Percentiles rank a stretch among this genome's conserved stretches.
Conservation (phyloP, 2,797 vertebrate genomes). For the Tangara arthus region DNA sequence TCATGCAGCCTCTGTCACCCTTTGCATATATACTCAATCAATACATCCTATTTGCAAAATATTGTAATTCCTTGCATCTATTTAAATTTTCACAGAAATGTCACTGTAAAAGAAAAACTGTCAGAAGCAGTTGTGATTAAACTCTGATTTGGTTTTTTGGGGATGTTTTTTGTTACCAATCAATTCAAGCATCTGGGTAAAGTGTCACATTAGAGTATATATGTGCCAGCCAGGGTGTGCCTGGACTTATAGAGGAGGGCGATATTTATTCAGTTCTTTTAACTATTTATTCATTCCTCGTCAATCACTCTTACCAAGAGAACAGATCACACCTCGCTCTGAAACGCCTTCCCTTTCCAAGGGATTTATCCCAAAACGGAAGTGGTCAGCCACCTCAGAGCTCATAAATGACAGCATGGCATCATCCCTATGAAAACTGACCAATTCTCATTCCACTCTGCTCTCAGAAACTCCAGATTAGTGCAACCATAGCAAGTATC, state of each 20-base stretch:
- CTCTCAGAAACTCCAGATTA: not conserved
- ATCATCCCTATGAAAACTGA: not conserved
- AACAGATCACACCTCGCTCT: constrained; percentile 25
- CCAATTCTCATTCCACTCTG: not conserved
- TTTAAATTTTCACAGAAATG: not conserved
- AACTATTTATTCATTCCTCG: constrained; percentile 59
- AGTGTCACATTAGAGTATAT: constrained; percentile 28
- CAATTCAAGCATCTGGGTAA: not conserved
- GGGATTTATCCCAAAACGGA: constrained; percentile 59
- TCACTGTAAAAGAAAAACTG: not conserved
- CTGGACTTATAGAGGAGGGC: constrained; percentile 29
- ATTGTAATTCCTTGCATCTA: not conserved
- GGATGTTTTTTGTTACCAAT: not conserved
- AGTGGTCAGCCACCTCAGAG: constrained; percentile 28
- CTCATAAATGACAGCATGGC: not conserved
- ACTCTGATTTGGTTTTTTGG: constrained; percentile 2
- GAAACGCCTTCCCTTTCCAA: constrained; percentile 52
- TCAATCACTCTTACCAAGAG: constrained; percentile 47
- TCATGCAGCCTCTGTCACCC: not conserved
- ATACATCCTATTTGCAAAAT: not conserved
- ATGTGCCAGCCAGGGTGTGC: not conserved
- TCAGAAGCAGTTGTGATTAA: not conserved
- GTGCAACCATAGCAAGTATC: not conserved
- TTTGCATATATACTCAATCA: not conserved
- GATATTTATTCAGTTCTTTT: constrained; percentile 60